Base-by-base conservation (phyloP, 2,113 vertebrate genomes). In the Bambusicola thoracicus region DNA sequence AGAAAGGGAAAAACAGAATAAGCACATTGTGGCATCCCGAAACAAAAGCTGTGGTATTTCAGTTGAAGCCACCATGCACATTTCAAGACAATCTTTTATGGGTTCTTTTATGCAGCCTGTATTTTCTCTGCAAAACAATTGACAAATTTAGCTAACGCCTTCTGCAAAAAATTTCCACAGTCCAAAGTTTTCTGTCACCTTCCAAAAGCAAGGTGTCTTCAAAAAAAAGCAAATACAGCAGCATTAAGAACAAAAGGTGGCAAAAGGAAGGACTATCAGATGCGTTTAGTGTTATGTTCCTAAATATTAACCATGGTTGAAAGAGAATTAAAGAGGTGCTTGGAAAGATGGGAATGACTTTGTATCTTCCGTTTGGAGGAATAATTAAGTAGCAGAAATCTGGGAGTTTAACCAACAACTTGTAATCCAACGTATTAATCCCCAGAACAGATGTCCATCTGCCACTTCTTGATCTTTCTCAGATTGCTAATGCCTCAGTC, bases 321-420 rank as follows among this genome's bases (percentile, higher is more conserved):
- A 92, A 89, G 21, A 66, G 30, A 65, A 79, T 87, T 93, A 49
- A 89, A 86, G 69, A 9, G 13, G 9, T 44, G n/a, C 63, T 87
- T 80, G 85, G 62, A 41, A 91, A 73, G 24, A 92, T 36, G 17
- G 24, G 14, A 88, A 77, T 59, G 8, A 70, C n/a, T 90, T 74
- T 48, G 8, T 48, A 21, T 51, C 61, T 86, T 30, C 44, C 43
- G 78, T 92, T 58, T 44, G 21, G 24, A 89, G 22, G 53, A 92
- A 87, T 85, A 87, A 93, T 93, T 81, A 87, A 91, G 41, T n/a
- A 78, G 90, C 74, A 83, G 86, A 81, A 92, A 94, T 89, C 77
- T 32, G 30, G 70, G 65, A 84, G 17, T 92, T 92, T 95, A 89
- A 84, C 89, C 36, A 94, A 81, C 61, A 92, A 79, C 1, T 89